A percentile compares a stretch with the other conserved stretches of the same genome.
Conservation (phyloP, 2,888 invertebrate genomes). For the Chaetogeoica ovagalla region DNA sequence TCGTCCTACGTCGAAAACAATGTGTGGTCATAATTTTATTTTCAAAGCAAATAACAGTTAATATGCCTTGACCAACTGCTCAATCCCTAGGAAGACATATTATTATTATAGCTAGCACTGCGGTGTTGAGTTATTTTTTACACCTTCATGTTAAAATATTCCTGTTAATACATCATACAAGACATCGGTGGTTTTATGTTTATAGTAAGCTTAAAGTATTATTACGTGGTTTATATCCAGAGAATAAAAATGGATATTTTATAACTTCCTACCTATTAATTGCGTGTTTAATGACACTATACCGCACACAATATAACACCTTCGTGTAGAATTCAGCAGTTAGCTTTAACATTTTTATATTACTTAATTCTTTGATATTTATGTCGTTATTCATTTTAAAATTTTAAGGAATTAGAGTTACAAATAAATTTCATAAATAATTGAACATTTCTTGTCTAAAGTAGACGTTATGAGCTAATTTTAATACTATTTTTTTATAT, state of each 20-base stretch:
- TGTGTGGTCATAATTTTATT: neutral
- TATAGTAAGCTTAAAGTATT: neutral
- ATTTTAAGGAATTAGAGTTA: too few relatives aligned
- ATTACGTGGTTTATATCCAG: constrained; percentile 5
- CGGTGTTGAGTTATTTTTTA: constrained; percentile 39
- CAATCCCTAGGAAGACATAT: neutral
- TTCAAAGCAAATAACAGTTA: constrained; percentile 34
- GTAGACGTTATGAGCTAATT: too few relatives aligned
- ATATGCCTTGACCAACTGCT: neutral
- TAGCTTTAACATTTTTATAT: neutral
- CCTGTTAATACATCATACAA: neutral
- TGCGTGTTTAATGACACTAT: constrained; percentile 15
- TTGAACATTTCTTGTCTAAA: too few relatives aligned
- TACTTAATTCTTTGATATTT: too few relatives aligned
- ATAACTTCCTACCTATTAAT: constrained; percentile 27
- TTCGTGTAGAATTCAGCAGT: neutral
- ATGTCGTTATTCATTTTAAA: too few relatives aligned
- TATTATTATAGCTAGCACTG: constrained; percentile 3
- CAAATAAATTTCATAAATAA: too few relatives aligned
- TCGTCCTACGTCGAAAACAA: neutral
- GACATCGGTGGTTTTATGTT: neutral
- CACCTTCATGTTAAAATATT: constrained; percentile 47
- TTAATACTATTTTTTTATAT: too few relatives aligned
- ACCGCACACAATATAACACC: neutral
- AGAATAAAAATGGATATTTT: constrained; percentile 33